phyloP scores from a whole-genome alignment of 2,797 vertebrate species.

The Helicolenus hilgendorfi region DNA sequence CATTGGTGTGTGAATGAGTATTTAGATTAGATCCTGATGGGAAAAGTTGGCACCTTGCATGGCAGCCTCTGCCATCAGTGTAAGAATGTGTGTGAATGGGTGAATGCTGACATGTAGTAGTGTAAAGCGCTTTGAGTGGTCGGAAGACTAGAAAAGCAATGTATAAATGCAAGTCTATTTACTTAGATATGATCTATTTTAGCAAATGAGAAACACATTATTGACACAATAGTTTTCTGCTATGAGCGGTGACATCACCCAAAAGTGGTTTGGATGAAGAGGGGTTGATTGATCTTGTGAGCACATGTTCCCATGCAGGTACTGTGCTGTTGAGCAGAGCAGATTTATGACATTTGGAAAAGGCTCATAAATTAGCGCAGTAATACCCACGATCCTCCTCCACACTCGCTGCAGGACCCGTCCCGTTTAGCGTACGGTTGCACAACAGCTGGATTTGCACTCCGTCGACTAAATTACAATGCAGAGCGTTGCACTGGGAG shows the following conservation, averaged over 20 bases:
- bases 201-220: not conserved
- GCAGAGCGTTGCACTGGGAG: constrained; percentile 30
- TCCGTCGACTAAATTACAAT: constrained; percentile 44
- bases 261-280: constrained; percentile 41
- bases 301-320: constrained; percentile 15
- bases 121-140: too few species aligned
- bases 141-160: too few species aligned
- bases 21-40: too few species aligned
- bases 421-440: constrained; percentile 56
- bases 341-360: constrained; percentile 71
- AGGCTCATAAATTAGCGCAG: constrained; percentile 73
- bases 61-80: too few species aligned
- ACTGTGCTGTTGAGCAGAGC: constrained; percentile 54
- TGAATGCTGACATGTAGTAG: too few species aligned
- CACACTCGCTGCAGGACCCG: constrained; percentile 45
- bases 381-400: constrained; percentile 59
- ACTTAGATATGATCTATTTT: not conserved
- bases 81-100: too few species aligned
- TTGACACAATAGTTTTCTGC: constrained; percentile 3
- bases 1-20: too few species aligned
- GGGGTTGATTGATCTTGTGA: constrained; percentile 42
- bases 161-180: too few species aligned
- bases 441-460: constrained; percentile 62
- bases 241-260: constrained; percentile 9
- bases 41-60: too few species aligned